phyloP scores from a whole-genome alignment of 2,888 invertebrate genomes.

The Blomia tropicalis region DNA sequence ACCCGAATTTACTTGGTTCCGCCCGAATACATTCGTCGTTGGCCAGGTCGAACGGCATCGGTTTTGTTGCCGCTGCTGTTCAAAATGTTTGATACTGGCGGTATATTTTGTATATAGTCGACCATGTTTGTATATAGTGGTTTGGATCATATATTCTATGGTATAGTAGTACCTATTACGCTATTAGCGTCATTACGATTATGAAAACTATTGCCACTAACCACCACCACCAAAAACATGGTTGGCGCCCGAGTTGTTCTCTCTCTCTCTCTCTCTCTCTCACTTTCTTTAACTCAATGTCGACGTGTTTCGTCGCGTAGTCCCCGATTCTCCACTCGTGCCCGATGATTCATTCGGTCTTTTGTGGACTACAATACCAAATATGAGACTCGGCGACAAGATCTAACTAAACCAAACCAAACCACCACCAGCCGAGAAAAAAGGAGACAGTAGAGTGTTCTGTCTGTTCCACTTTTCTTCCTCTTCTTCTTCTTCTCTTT shows the following conservation, averaged over 20 bases:
- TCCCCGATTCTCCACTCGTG: no score
- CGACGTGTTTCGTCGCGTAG: no score
- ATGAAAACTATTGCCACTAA: background rate
- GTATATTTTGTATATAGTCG: background rate
- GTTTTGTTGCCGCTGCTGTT: background rate
- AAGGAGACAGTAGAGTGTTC: background rate
- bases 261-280: no score
- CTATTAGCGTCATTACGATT: slow-evolving; percentile 12
- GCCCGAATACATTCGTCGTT: no score
- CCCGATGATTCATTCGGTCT: no score
- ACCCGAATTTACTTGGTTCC: background rate
- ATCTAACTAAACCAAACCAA: no score
- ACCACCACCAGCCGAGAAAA: background rate
- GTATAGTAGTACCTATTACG: background rate
- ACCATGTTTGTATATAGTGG: no score
- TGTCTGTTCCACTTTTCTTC: background rate
- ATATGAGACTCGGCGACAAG: no score
- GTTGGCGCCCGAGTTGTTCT: no score
- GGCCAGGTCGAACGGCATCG: no score
- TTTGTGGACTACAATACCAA: no score
- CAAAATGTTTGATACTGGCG: background rate
- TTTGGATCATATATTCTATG: background rate
- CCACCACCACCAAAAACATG: background rate
- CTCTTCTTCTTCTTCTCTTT: background rate
- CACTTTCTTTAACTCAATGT: no score